Percentiles rank a stretch among this genome's conserved stretches.
Conservation (phyloP, 2,888 invertebrate genomes). For the Caenorhabditis drosophilae region DNA sequence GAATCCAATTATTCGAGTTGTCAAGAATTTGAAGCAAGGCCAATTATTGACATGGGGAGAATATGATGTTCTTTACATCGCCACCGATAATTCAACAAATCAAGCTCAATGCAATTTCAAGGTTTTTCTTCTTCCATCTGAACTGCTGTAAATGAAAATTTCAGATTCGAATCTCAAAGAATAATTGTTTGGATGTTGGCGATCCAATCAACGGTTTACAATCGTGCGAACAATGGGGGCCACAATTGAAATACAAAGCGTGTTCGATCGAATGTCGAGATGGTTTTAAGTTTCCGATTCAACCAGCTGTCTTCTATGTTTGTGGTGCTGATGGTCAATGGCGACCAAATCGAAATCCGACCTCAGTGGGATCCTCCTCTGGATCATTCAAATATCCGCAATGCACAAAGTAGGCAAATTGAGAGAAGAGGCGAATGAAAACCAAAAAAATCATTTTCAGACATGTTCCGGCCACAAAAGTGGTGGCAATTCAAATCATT, state of each 20-base stretch:
- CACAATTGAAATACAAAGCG: constrained; percentile 79
- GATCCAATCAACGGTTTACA: constrained; percentile 91
- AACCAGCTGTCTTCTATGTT: constrained; percentile 93
- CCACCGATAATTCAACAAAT: constrained; percentile 63
- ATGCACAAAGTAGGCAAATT: constrained; percentile 67
- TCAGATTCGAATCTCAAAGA: constrained; percentile 75
- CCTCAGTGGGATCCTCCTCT: no score
- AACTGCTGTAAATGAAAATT: no score
- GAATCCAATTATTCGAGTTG: constrained; percentile 52
- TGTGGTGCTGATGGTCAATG: constrained; percentile 98
- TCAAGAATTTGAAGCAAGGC: constrained; percentile 66
- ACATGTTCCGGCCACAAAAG: constrained; percentile 87
- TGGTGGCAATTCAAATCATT: constrained; percentile 88
- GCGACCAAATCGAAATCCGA: constrained; percentile 76
- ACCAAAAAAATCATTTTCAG: constrained; percentile 72
- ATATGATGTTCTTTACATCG: constrained; percentile 66
- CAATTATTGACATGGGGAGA: constrained; percentile 68
- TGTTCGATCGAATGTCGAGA: constrained; percentile 78
- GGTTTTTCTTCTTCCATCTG: no score
- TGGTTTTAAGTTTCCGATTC: constrained; percentile 79
- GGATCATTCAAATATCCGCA: constrained; percentile 69
- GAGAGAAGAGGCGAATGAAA: neutral
- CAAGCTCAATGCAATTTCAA: constrained; percentile 66
- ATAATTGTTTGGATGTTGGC: constrained; percentile 86
- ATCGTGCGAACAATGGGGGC: constrained; percentile 92